These are phyloP conservation scores for Paratilapia polleni DNA, from an alignment of 2,113 vertebrate species.

Conservation along the genomic window DNA sequence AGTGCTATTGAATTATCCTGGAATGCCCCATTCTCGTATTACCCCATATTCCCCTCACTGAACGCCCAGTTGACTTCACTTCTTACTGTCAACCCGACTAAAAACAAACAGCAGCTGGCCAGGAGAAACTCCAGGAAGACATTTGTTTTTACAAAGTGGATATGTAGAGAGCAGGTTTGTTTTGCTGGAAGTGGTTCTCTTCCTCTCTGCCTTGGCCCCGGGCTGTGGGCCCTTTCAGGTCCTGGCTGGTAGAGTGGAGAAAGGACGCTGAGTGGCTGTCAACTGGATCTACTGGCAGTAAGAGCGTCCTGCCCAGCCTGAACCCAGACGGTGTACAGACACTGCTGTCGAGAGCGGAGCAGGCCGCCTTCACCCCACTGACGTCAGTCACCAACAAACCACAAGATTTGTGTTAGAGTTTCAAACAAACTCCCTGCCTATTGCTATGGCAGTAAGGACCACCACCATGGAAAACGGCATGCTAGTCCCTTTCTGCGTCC, in stretches of 20 bases:
- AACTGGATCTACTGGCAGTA: slow-evolving; percentile 40
- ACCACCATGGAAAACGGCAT: slow-evolving; percentile 66
- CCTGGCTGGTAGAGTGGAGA: slow-evolving; percentile 37
- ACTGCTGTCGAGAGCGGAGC: not conserved
- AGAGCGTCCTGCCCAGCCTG: slow-evolving; percentile 24
- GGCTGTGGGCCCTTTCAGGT: slow-evolving; percentile 36
- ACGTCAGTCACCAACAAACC: slow-evolving; percentile 67
- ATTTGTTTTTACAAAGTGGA: slow-evolving; percentile 73
- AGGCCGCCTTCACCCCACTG: slow-evolving; percentile 47
- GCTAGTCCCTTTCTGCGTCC: slow-evolving; percentile 25
- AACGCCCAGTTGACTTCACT: slow-evolving; percentile 44
- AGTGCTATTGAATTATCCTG: slow-evolving; percentile 49
- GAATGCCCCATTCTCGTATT: slow-evolving; percentile 40
- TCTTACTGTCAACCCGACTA: slow-evolving; percentile 56
- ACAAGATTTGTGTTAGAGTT: slow-evolving; percentile 55
- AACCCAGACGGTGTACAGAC: slow-evolving; percentile 38
- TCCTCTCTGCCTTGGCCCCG: slow-evolving; percentile 59
- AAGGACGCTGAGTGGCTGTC: slow-evolving; percentile 34
- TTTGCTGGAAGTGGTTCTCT: slow-evolving; percentile 76
- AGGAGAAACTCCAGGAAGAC: slow-evolving; percentile 70
- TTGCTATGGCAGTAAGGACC: slow-evolving; percentile 56
- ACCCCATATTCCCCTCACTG: slow-evolving; percentile 2
- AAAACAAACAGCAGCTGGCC: slow-evolving; percentile 72
- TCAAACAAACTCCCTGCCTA: slow-evolving; percentile 66
- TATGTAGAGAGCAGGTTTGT: slow-evolving; percentile 72